Base-by-base conservation (phyloP, 2,113 vertebrate species). In the Rhadina sibilatrix region DNA sequence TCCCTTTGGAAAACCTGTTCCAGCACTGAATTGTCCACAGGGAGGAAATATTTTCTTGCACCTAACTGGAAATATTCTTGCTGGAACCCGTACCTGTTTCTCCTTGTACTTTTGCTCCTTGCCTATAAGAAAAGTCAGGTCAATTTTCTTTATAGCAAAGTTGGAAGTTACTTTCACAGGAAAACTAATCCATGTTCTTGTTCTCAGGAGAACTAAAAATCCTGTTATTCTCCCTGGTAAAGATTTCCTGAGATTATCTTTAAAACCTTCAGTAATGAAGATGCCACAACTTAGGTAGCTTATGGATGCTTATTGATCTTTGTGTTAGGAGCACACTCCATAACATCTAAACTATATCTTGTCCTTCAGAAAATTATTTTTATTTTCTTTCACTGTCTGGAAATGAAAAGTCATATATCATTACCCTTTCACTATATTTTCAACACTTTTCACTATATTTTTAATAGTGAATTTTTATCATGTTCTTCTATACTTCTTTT, bases 11-110 rank as follows among this genome's bases (percentile, higher is more conserved):
- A 40, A 83, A 77, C 12, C 17, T 42, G 19, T 54, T 81, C 28
- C 44, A 61, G 10, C 0, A 1, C 0, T 75, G 30, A 63, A 70
- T 20, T 54, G 8, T 19, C 12, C 21, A 52, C 6, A 47, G 2
- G 6, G 15, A 57, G 33, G 54, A 83, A 66, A 78, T 14, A 1
- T 66, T 84, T 89, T 70, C 16, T 47, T 54, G 0, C 24, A 21
- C 42, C 5, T 65, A 28, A 16, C 2, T 74, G 25, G 22, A 92
- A 86, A 57, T 74, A 19, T 2, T 16, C 15, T 40, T 44, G 2
- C 30, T 22, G 18, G 46, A 72, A 38, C 6, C 8, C 0, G 0
- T 53, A 22, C 2, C 11, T 75, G 10, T 69, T 84, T 33, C 12
- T 28, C 10, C 9, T 66, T 50, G 11, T 52, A 47, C 21, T 85